A percentile compares a stretch with the other conserved stretches of the same genome.
Evolutionary conservation across 2,797 vertebrate species (phyloP).

Genomic region (Vultur gryphus): DNA sequence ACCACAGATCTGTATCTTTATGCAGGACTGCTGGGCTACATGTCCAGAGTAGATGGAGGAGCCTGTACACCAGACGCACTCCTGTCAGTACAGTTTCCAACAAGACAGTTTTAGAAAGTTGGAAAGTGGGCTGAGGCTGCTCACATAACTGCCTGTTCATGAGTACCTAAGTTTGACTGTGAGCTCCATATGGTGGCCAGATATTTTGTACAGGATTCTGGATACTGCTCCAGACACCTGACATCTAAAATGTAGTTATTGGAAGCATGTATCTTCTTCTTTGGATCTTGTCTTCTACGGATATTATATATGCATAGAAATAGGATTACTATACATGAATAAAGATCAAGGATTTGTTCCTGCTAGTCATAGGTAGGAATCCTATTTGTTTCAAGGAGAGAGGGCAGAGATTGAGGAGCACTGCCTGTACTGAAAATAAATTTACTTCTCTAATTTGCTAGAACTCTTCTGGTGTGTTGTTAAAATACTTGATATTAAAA

Average conservation of each 20-base stretch:
- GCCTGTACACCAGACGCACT: background rate
- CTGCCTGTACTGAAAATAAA: background rate
- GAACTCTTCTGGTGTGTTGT: fast-evolving
- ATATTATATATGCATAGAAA: background rate
- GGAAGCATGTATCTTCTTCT: background rate
- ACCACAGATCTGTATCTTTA: background rate
- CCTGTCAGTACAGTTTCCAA: background rate
- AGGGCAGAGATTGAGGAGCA: background rate
- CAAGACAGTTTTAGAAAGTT: background rate
- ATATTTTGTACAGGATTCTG: background rate
- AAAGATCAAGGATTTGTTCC: background rate
- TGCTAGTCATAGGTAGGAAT: background rate
- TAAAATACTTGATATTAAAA: background rate
- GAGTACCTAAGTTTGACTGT: background rate
- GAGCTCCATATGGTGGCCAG: background rate
- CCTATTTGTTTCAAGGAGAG: background rate
- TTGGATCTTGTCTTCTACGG: background rate
- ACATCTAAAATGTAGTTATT: background rate
- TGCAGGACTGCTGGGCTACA: background rate
- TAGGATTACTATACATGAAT: background rate
- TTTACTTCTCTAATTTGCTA: background rate
- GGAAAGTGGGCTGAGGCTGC: background rate
- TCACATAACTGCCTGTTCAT: background rate
- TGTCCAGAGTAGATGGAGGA: background rate
- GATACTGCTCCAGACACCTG: background rate